Percentiles rank a stretch among this genome's conserved stretches.
phyloP scores from a whole-genome alignment of 1,140 invertebrate genomes.

The Drosophila yakuba region DNA sequence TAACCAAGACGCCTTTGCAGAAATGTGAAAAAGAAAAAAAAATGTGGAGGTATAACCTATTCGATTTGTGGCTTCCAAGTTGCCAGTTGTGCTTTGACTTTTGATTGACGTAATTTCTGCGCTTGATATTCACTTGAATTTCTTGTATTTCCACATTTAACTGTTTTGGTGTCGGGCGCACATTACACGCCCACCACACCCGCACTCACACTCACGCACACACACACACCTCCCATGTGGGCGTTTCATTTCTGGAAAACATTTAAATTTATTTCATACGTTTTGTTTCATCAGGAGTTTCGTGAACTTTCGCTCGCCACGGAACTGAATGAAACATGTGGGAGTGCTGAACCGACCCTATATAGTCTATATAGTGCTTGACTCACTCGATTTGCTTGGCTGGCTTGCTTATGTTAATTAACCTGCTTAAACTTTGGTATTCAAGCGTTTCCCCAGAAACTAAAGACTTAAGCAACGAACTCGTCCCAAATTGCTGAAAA shows the following conservation, averaged over 20 bases:
- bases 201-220: conserved; percentile 43
- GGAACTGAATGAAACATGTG: conserved; percentile 42
- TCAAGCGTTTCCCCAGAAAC: conserved; percentile 38
- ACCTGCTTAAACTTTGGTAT: conserved; percentile 68
- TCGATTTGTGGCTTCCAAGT: conserved; percentile 64
- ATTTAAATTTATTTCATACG: conserved; percentile 33
- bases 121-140: conserved; percentile 82
- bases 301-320: conserved; percentile 71
- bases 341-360: conserved; percentile 42
- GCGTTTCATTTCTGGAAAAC: conserved; percentile 44
- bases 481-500: conserved; percentile 21
- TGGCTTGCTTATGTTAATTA: conserved; percentile 70
- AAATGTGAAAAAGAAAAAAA: conserved; percentile 52
- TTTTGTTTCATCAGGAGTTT: conserved; percentile 66
- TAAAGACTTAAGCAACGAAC: conserved; percentile 74
- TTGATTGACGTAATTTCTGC: conserved; percentile 82
- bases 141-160: conserved; percentile 83
- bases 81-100: conserved; percentile 62
- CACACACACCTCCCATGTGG: conserved; percentile 41
- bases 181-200: conserved; percentile 71
- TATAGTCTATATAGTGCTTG: conserved; percentile 44
- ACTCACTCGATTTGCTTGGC: conserved; percentile 56
- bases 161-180: conserved; percentile 79
- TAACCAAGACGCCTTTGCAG: conserved; percentile 70
- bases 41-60: conserved; percentile 16